Conservation (phyloP, 2,888 invertebrate species). For the Pandemis heparana region DNA sequence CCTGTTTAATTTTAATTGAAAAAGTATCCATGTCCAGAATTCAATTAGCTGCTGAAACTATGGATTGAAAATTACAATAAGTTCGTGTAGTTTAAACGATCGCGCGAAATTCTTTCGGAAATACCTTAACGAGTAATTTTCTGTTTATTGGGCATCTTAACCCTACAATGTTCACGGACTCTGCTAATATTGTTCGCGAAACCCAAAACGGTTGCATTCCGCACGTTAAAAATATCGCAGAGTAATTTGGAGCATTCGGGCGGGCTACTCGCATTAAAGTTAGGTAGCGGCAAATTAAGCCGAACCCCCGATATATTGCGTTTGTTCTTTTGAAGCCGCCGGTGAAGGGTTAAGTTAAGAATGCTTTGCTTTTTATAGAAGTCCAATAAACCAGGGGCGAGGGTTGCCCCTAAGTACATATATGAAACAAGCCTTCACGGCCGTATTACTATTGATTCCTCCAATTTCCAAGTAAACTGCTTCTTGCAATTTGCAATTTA, state of each 20-base stretch:
- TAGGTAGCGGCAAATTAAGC: conserved; percentile 82
- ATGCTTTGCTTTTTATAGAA: conserved; percentile 85
- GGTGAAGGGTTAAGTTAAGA: conserved; percentile 86
- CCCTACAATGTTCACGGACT: conserved; percentile 58
- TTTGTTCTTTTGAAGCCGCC: conserved; percentile 84
- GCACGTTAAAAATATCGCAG: conserved; percentile 82
- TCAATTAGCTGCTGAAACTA: conserved; percentile 38
- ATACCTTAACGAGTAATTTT: conserved; percentile 45
- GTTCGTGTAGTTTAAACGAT: conserved; percentile 33
- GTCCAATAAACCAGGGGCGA: conserved; percentile 72
- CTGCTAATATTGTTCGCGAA: conserved; percentile 78
- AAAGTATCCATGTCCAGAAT: conserved; percentile 51
- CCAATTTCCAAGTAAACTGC: background rate
- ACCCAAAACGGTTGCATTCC: conserved; percentile 82
- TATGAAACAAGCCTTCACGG: conserved; percentile 1
- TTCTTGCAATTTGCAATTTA: background rate
- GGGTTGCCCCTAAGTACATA: conserved; percentile 44
- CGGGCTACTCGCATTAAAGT: conserved; percentile 80
- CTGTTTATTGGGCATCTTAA: conserved; percentile 58
- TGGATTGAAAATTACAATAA: conserved; percentile 35
- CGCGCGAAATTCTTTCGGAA: conserved; percentile 44
- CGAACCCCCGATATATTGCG: conserved; percentile 83
- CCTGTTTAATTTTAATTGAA: conserved; percentile 57
- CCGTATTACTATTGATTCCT: background rate
- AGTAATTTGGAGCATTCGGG: conserved; percentile 83